Conservation (phyloP, 2,797 vertebrate genomes). For the Chrosomus eos region DNA sequence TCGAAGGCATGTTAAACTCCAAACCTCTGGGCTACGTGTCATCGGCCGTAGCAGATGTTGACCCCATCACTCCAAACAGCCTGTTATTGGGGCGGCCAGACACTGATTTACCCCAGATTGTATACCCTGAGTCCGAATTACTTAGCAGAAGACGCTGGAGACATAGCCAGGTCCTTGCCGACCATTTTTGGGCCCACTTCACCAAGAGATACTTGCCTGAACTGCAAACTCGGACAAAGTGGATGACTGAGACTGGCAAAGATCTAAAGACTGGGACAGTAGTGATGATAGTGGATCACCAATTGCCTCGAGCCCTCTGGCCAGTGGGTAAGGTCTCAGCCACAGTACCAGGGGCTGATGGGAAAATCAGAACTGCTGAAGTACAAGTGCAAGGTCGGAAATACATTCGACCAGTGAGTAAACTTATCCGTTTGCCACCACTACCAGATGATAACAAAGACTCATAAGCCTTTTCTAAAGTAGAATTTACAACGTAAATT, state of each 20-base stretch:
- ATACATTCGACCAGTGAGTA: constrained; percentile 5
- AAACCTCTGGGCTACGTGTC: background rate
- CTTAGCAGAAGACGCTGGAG: no score
- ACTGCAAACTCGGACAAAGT: background rate
- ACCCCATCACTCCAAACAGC: background rate
- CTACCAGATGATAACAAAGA: background rate
- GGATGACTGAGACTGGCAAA: background rate
- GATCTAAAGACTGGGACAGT: background rate
- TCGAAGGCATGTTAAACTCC: background rate
- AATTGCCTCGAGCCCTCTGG: background rate
- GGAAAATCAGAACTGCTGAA: background rate
- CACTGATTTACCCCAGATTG: background rate
- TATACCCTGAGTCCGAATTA: background rate
- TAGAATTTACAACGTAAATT: constrained; percentile 8
- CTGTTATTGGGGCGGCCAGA: background rate
- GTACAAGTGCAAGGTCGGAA: constrained; percentile 1
- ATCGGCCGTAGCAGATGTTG: background rate
- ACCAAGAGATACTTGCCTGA: no score
- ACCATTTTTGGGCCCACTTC: no score
- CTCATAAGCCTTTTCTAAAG: background rate
- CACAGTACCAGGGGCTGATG: background rate
- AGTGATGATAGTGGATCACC: background rate
- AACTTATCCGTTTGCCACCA: background rate
- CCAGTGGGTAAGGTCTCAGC: constrained; percentile 2
- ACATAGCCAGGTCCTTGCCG: no score